Percentiles rank a stretch among this genome's conserved stretches.
phyloP scores from a whole-genome alignment of 2,113 vertebrate genomes.

The Spheniscus mendiculus region DNA sequence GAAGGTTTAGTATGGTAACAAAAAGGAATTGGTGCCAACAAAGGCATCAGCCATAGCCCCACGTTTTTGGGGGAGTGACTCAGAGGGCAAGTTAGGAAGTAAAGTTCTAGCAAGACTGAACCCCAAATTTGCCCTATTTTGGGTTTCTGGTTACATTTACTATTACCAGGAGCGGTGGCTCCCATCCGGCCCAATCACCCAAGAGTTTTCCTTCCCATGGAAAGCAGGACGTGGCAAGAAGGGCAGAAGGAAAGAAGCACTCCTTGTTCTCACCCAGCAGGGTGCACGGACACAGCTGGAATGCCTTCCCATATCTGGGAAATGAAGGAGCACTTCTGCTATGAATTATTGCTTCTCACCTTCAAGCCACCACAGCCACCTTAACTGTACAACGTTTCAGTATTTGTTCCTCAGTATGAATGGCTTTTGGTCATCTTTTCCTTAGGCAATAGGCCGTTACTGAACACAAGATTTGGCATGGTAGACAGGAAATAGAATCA shows the following conservation, averaged over 20 bases:
- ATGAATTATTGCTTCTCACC: not conserved
- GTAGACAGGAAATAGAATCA: not conserved
- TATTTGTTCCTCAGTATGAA: not conserved
- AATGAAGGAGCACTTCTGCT: not conserved
- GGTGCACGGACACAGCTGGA: not conserved
- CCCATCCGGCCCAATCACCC: fast-evolving
- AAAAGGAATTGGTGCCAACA: not conserved
- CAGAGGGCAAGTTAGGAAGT: not conserved
- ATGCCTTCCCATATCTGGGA: not conserved
- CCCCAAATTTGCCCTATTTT: not conserved
- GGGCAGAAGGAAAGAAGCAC: not conserved
- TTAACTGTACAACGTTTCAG: not conserved
- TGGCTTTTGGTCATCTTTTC: not conserved
- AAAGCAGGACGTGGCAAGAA: not conserved
- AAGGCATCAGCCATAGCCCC: not conserved
- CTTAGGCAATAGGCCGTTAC: not conserved
- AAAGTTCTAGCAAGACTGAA: not conserved
- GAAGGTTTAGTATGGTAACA: not conserved
- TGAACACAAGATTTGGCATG: not conserved
- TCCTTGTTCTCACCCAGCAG: not conserved
- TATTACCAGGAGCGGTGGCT: not conserved
- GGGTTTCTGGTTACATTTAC: not conserved
- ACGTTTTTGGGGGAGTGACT: not conserved
- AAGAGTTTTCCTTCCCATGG: not conserved
- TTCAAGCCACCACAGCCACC: not conserved